Conservation (phyloP, 2,113 vertebrate genomes). For the Cochlearius cochlearius region DNA sequence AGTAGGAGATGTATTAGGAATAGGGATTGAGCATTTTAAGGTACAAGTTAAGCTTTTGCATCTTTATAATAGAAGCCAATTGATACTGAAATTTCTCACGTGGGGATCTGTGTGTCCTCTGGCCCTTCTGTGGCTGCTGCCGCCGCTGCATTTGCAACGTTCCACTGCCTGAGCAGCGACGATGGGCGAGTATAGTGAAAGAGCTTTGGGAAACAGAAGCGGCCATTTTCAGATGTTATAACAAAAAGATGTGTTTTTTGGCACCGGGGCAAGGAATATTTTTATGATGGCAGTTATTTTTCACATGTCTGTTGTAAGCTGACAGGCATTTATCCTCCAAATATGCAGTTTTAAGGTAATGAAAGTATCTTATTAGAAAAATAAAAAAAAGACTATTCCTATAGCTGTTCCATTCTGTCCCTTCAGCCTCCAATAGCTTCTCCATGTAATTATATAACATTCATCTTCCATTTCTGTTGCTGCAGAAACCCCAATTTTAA, state of each 20-base stretch:
- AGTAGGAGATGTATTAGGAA: conserved; percentile 27
- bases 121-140: conserved; percentile 47
- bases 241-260: conserved; percentile 46
- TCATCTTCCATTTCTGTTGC: neutral
- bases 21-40: neutral
- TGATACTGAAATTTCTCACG: neutral
- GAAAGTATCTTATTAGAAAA: neutral
- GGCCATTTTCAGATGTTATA: conserved; percentile 50
- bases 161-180: conserved; percentile 46
- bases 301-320: neutral
- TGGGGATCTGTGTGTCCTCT: neutral
- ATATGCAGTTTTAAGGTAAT: neutral
- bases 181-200: conserved; percentile 31
- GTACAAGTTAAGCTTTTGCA: conserved; percentile 25
- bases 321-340: neutral
- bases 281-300: conserved; percentile 27
- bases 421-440: neutral
- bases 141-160: conserved; percentile 45
- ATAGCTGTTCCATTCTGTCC: neutral
- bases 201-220: conserved; percentile 33
- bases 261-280: neutral
- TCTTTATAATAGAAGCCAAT: neutral
- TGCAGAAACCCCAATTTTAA: neutral
- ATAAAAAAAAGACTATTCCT: neutral
- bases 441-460: neutral